These are phyloP conservation scores for Acrobasis repandana DNA, from an alignment of 2,888 invertebrate genomes.

Conservation along the genomic window DNA sequence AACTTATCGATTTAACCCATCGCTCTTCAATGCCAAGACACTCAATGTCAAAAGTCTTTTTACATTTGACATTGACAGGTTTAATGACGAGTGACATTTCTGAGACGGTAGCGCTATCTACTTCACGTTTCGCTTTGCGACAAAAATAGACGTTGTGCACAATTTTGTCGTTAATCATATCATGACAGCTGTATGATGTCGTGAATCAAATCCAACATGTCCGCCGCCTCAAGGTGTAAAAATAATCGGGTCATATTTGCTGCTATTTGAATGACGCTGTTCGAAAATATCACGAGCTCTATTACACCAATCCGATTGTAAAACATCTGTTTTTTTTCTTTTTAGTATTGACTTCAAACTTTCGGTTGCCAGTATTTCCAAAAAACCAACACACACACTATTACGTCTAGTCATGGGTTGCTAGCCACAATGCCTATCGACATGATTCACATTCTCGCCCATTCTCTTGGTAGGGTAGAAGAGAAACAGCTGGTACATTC, in stretches of 20 bases:
- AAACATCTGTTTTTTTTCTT: not conserved
- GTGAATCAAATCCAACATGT: conserved; percentile 23
- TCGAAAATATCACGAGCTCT: conserved; percentile 16
- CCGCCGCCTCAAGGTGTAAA: conserved; percentile 19
- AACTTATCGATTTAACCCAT: no score
- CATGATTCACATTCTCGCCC: no score
- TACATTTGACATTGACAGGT: conserved; percentile 50
- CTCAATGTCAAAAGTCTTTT: no score
- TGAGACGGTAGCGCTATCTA: conserved; percentile 46
- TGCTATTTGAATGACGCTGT: conserved; percentile 14
- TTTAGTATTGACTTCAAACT: no score
- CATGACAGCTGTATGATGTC: conserved; percentile 23
- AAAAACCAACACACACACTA: no score
- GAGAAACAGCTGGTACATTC: no score
- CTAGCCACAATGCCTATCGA: no score
- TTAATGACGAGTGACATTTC: conserved; percentile 53
- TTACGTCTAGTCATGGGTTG: no score
- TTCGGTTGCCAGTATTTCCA: no score
- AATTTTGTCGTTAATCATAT: conserved; percentile 33
- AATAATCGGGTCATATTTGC: conserved; percentile 21
- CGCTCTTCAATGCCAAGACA: no score
- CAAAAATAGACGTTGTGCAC: conserved; percentile 37
- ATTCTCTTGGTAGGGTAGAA: no score
- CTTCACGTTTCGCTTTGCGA: conserved; percentile 46
- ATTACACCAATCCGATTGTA: not conserved